Conservation (phyloP, 2,113 vertebrate genomes). For the Lepisosteus oculatus region DNA sequence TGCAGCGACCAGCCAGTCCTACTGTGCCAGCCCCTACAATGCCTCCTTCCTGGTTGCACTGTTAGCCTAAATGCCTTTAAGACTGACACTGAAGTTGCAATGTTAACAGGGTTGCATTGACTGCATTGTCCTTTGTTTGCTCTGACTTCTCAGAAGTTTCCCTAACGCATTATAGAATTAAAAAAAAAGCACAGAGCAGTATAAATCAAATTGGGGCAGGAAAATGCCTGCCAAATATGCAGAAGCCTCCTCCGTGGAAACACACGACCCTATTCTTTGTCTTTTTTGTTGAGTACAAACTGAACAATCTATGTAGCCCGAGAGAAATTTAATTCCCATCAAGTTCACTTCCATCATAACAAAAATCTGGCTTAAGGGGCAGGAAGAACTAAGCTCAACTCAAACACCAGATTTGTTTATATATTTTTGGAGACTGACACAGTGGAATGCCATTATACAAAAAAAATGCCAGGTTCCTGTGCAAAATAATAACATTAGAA, state of each 20-base stretch:
- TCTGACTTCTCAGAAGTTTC: not conserved
- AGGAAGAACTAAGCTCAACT: conserved; percentile 7
- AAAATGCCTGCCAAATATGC: no score
- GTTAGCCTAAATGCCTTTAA: not conserved
- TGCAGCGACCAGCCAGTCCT: no score
- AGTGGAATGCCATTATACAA: conserved; percentile 5
- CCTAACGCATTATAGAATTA: not conserved
- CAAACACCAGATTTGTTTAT: conserved; percentile 6
- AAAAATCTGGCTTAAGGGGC: not conserved
- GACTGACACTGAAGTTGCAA: conserved; percentile 1
- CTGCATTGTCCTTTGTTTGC: not conserved
- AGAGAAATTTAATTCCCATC: conserved; percentile 8
- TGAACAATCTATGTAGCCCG: not conserved
- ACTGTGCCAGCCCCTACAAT: no score
- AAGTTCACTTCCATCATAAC: not conserved
- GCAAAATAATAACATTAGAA: not conserved
- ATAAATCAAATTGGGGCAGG: no score
- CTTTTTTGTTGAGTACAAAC: not conserved
- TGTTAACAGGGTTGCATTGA: not conserved
- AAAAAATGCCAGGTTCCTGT: not conserved
- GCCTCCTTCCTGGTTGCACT: not conserved
- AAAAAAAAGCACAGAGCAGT: no score
- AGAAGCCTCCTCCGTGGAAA: no score
- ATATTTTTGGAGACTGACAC: not conserved
- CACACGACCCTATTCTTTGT: not conserved